phyloP scores from a whole-genome alignment of 1,140 invertebrate genomes.

The Temnothorax longispinosus region DNA sequence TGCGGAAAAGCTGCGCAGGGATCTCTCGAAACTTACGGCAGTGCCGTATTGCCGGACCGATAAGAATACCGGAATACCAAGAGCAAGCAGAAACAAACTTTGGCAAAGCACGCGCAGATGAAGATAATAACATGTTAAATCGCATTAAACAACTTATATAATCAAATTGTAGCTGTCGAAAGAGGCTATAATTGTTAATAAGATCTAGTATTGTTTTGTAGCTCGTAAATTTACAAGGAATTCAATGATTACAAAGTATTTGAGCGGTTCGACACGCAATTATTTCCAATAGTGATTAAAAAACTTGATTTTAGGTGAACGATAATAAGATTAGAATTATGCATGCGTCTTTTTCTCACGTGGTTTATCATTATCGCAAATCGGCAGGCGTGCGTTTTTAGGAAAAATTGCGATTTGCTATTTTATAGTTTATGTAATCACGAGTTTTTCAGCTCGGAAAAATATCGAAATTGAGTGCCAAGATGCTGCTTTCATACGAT shows the following conservation, averaged over 20 bases:
- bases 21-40: slow-evolving; percentile 49
- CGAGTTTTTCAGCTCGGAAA: not conserved
- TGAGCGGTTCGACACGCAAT: not conserved
- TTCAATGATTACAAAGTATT: not conserved
- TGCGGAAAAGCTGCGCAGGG: slow-evolving; percentile 18
- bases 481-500: not conserved
- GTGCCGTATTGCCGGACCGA: slow-evolving; percentile 27
- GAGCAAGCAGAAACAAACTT: slow-evolving; percentile 8
- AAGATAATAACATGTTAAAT: slow-evolving; percentile 24
- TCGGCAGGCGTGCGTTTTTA: not conserved
- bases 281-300: not conserved
- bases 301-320: not conserved
- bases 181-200: not conserved
- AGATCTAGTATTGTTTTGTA: not conserved
- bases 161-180: not conserved
- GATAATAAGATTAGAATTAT: not conserved
- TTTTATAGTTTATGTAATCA: slow-evolving; percentile 4
- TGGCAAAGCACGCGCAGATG: not conserved
- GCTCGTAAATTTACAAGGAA: not conserved
- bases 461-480: slow-evolving; percentile 25
- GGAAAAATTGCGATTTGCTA: not conserved
- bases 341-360: not conserved
- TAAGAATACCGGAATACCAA: not conserved
- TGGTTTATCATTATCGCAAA: not conserved
- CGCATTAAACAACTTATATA: not conserved